Evolutionary conservation across 2,113 vertebrate genomes (phyloP), one percentile per base, ranked within the genome.

Genomic region (Anser cygnoides): DNA sequence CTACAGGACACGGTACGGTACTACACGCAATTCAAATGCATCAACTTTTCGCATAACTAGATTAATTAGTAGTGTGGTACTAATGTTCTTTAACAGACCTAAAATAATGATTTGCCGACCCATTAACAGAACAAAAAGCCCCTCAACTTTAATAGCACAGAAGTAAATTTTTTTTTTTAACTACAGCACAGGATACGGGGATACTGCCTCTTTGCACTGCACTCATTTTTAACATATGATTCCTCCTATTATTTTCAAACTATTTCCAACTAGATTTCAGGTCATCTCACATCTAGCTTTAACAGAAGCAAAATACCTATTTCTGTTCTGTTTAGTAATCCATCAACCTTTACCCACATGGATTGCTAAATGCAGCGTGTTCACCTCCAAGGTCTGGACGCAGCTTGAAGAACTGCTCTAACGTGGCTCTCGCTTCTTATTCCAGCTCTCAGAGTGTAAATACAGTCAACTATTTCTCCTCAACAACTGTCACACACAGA

Each of bases 11-110:
- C 13, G 63, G 50, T 29, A 43, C 13, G 66, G 50, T 26, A 59
- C 46, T 92, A 84, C 92, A 95, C 12, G 16, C 57, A 81, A 81
- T 52, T 57, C 62, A 76, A 87, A 54, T 12, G 65, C 66, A 29
- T 28, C 71, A 96, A 90, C 74, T 93, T 82, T 68, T 61, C 84
- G 9, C 43, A 73, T 33, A 73, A 63, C 52, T 39, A 72, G 26
- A 91, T 92, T 89, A 92, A 75, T 88, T 78, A 94, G 79, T 44
- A 94, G 16, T 22, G 10, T 74, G 8, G 37, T 78, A 93, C 77
- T 52, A 87, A 89, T 8, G 43, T 79, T 91, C 62, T 79, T 92
- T 84, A 95, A 89, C 79, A 95, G 92, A 95, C 20, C 33, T 81
- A 92, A 92, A 86, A 82, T 87, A 92, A 67, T 5, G 0, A 87